Evolutionary conservation across 2,113 vertebrate species (phyloP).

Genomic region (Alectura lathami): DNA sequence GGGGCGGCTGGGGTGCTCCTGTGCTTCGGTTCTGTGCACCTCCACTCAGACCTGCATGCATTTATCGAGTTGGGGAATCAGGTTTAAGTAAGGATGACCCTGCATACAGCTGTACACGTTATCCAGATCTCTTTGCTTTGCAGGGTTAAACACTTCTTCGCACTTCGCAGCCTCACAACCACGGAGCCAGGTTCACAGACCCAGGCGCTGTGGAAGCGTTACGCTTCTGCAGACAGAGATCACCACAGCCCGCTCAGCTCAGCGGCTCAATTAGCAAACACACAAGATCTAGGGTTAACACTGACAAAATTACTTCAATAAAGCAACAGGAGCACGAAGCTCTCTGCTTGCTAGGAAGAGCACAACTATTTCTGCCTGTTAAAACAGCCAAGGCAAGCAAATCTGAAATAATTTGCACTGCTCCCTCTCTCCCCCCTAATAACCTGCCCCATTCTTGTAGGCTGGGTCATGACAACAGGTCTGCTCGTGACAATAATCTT

Average conservation of each 20-base stretch:
- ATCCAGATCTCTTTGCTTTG: background rate
- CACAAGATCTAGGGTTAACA: background rate
- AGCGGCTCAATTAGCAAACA: background rate
- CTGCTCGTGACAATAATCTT: slow-evolving; percentile 70
- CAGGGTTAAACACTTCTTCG: background rate
- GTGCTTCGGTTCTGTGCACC: background rate
- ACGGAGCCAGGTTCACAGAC: background rate
- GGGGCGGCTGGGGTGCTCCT: background rate
- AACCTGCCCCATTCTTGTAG: background rate
- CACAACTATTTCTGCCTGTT: background rate
- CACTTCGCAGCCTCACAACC: accelerated
- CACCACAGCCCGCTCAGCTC: background rate
- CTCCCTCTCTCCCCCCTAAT: background rate
- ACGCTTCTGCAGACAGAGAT: background rate
- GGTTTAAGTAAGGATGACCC: background rate
- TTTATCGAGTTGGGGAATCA: accelerated
- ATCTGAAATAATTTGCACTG: slow-evolving; percentile 13
- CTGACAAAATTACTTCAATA: background rate
- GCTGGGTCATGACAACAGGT: slow-evolving; percentile 47
- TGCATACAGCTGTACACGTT: background rate
- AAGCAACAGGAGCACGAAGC: background rate
- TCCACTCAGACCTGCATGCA: accelerated
- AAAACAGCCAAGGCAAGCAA: slow-evolving; percentile 20
- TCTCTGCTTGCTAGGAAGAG: background rate
- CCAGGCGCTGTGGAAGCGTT: accelerated